Percentiles rank a stretch among this genome's conserved stretches.
phyloP scores from a whole-genome alignment of 2,797 vertebrate genomes.

The Denticeps clupeoides region DNA sequence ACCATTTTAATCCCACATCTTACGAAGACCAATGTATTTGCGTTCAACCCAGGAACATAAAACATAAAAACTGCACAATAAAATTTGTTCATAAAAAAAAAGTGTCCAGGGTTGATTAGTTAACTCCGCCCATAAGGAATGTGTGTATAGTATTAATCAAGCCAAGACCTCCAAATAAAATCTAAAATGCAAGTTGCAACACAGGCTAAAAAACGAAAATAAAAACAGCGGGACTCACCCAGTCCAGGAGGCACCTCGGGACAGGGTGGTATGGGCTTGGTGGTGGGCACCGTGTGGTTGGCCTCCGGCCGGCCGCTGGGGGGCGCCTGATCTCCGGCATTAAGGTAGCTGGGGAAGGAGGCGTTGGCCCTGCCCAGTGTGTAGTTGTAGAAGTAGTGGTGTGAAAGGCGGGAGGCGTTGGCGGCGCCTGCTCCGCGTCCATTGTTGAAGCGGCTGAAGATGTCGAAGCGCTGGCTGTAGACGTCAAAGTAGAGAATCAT shows the following conservation, averaged over 20 bases:
- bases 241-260: slow-evolving; percentile 81
- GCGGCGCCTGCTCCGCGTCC: slow-evolving; percentile 50
- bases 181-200: too few species aligned
- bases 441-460: slow-evolving; percentile 93
- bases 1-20: too few species aligned
- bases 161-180: too few species aligned
- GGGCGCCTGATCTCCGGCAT: slow-evolving; percentile 61
- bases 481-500: slow-evolving; percentile 98
- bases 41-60: too few species aligned
- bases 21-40: too few species aligned
- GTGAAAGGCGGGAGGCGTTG: slow-evolving; percentile 49
- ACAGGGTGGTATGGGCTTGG: slow-evolving; percentile 78
- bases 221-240: slow-evolving; percentile 55
- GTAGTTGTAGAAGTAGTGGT: slow-evolving; percentile 74
- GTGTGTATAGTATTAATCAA: too few species aligned
- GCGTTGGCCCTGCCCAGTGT: slow-evolving; percentile 69
- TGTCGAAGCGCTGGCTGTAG: slow-evolving; percentile 90
- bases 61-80: too few species aligned
- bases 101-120: too few species aligned
- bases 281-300: slow-evolving; percentile 61
- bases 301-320: slow-evolving; percentile 60
- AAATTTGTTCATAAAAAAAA: too few species aligned
- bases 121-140: too few species aligned
- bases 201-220: background rate
- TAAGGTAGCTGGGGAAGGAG: slow-evolving; percentile 68